Conservation (phyloP, 2,797 vertebrate species). For the Distichodus sexfasciatus region DNA sequence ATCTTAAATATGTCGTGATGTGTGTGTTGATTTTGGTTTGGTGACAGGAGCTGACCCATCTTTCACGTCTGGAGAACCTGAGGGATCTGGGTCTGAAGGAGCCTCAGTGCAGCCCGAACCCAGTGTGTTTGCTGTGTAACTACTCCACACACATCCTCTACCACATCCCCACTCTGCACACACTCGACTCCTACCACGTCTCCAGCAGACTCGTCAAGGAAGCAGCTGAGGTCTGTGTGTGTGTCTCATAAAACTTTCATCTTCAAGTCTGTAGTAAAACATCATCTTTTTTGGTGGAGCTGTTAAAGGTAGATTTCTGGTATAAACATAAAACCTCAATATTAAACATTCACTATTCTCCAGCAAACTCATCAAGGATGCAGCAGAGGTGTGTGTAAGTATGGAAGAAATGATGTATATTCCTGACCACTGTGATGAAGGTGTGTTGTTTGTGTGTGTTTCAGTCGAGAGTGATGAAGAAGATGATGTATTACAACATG, state of each 20-base stretch:
- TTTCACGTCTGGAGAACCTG: slow-evolving; percentile 71
- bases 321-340: too few relatives aligned
- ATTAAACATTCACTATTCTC: too few relatives aligned
- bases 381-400: too few relatives aligned
- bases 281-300: too few relatives aligned
- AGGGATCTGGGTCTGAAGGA: slow-evolving; percentile 81
- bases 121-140: slow-evolving; percentile 85
- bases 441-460: slow-evolving; percentile 23
- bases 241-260: too few relatives aligned
- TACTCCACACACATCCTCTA: slow-evolving; percentile 85
- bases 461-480: slow-evolving; percentile 85
- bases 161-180: slow-evolving; percentile 82
- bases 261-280: too few relatives aligned
- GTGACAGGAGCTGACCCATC: slow-evolving; percentile 80
- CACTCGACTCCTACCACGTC: slow-evolving; percentile 81
- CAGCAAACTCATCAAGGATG: too few relatives aligned
- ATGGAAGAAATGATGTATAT: too few relatives aligned
- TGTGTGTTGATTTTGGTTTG: slow-evolving; percentile 19
- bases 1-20: background rate
- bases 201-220: slow-evolving; percentile 80
- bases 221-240: slow-evolving; percentile 76
- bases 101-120: slow-evolving; percentile 78
- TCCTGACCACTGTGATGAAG: too few relatives aligned
- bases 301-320: too few relatives aligned
- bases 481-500: slow-evolving; percentile 93